Base-by-base conservation (phyloP, 2,888 invertebrate genomes). In the Cosmopolites sordidus region DNA sequence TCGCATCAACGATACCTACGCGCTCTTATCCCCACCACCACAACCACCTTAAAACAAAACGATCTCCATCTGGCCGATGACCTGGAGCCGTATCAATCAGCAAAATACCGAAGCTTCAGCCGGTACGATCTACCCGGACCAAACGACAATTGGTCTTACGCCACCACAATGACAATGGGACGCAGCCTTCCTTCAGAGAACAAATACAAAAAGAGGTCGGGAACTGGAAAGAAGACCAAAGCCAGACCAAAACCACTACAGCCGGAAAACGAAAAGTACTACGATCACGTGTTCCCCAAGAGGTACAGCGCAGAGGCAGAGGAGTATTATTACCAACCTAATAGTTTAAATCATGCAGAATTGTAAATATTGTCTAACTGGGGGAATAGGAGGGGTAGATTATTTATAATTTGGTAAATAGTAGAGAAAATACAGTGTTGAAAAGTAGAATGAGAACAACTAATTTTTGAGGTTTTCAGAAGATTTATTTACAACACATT, bases 241-340 rank as follows among this genome's bases (percentile, higher is more conserved):
- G 70, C 75, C 8, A 75, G 82, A 67, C 82, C 82, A 29, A 81
- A 78, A 65, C 81, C 82, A 9, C 66, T 82, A 55, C 81, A 81
- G 64, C 77, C 77, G 62, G 81, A 79, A 49, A 73, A 81, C 63
- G 80, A 81, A 67, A 78, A 79, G 54, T 83, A 82, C 69, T 76
- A 82, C 62, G 79, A 83, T 65, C 81, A 82, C 61, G 76, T 83
- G 59, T 83, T 83, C 65, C 82, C 82, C 53, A 68, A 66, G 62
- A 43, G 40, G n/a, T 1, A 59, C 58, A 64, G 64, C 58, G 8
- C 8, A 8, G 22, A 8, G 8, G 8, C 22, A 8, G 65, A 65
- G 63, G 67, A 69, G 59, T 64, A 65, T 53, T 71, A 69, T 60
- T 73, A 72, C 64, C 72, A 71, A 62, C 71, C 72, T 30, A 65